Base-by-base conservation (phyloP, 2,888 invertebrate species). In the Rhyacophila evoluta region DNA sequence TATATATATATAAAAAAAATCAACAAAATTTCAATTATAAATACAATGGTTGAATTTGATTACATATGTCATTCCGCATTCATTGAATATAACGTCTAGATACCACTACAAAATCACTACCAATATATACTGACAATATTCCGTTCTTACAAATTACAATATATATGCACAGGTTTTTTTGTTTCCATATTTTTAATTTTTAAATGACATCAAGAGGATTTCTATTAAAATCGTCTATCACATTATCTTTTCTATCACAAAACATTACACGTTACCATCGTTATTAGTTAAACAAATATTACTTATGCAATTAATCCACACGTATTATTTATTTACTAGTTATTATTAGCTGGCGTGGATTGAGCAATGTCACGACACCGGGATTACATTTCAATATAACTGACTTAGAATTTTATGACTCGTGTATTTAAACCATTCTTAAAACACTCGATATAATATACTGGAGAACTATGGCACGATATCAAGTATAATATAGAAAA, bases 191-290 rank as follows among this genome's bases (percentile, higher is more conserved):
- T 39, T 39, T 39, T 39, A 6, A 15, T 12, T 39, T n/a, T 33
- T 19, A 2, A 39, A 6, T 39, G 39, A 69, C 69, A 29, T 69
- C 69, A 29, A 69, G 69, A 29, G 69, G 28, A 29, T 33, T 28
- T 27, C 28, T 15, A 69, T 29, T 28, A 69, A 29, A 69, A 33
- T 29, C 33, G 33, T 28, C 69, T 69, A 69, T 69, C 69, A 69
- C 69, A 69, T 29, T 69, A 69, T 69, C 5, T 69, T 69, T 69
- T 69, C 69, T 69, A 69, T 69, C 69, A 69, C 69, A 69, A 69
- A 69, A 69, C 69, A 28, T 28, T 69, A 69, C 28, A 68, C 15
- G 15, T 39, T 12, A 39, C 1, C 6, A 3, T 39, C n/a, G n/a
- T 55, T 55, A 55, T 55, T 25, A 55, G 55, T 55, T 55, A 55